Percentiles rank a stretch among this genome's conserved stretches.
Conservation (phyloP, 2,888 invertebrate genomes). For the Tricholauxania praeusta region DNA sequence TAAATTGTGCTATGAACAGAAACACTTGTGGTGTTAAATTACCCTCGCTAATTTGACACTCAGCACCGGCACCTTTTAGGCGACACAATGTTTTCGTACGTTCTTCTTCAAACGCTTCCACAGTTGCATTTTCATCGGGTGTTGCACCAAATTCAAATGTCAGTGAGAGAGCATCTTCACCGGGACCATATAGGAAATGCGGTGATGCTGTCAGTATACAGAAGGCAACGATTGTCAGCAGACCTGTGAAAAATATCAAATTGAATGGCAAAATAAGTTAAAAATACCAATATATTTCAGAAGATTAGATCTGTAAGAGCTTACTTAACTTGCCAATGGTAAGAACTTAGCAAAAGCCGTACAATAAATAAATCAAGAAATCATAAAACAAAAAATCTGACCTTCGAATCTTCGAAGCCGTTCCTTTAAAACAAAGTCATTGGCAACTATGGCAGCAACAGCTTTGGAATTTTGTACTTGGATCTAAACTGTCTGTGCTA, state of each 20-base stretch:
- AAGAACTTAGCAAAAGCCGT: too few relatives aligned
- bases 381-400: too few relatives aligned
- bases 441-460: too few relatives aligned
- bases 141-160: slow-evolving; percentile 72
- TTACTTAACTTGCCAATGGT: too few relatives aligned
- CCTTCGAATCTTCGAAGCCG: too few relatives aligned
- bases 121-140: slow-evolving; percentile 61
- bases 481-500: too few relatives aligned
- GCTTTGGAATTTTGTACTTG: too few relatives aligned
- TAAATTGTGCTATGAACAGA: slow-evolving; percentile 75
- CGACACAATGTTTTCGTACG: slow-evolving; percentile 71
- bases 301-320: too few relatives aligned
- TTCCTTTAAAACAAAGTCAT: too few relatives aligned
- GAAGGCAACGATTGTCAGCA: slow-evolving; percentile 73
- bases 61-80: slow-evolving; percentile 49
- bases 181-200: slow-evolving; percentile 77
- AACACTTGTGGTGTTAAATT: slow-evolving; percentile 72
- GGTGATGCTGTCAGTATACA: slow-evolving; percentile 76
- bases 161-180: slow-evolving; percentile 73
- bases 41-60: slow-evolving; percentile 69
- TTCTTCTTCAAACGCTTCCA: slow-evolving; percentile 66
- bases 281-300: too few relatives aligned
- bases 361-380: too few relatives aligned
- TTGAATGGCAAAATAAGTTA: background rate
- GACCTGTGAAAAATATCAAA: slow-evolving; percentile 57